These are phyloP conservation scores for Melanargia galathea DNA, from an alignment of 2,888 invertebrate species.

Conservation along the genomic window DNA sequence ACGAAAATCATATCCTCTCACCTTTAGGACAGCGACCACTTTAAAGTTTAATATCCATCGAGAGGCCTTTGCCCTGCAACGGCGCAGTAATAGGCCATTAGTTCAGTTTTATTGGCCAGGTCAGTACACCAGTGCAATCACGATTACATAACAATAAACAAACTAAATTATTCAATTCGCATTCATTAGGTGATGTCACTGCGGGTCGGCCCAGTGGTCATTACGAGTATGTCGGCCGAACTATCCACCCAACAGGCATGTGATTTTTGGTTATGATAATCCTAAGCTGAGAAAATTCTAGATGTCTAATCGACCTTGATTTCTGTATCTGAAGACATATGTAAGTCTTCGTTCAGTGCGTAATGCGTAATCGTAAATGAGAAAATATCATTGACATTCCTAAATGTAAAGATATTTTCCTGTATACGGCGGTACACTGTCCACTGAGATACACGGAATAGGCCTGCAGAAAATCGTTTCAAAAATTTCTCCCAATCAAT, in stretches of 20 bases:
- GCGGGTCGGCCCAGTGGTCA: constrained; percentile 31
- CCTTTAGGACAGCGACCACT: constrained; percentile 9
- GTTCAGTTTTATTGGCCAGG: constrained; percentile 45
- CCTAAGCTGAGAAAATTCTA: too few species aligned
- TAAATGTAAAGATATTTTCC: too few species aligned
- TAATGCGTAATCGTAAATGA: too few species aligned
- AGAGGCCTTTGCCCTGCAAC: constrained; percentile 43
- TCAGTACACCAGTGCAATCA: constrained; percentile 43
- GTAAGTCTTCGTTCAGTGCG: too few species aligned
- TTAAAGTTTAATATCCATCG: neutral
- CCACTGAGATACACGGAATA: too few species aligned
- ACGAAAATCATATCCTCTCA: too few species aligned
- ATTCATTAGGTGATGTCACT: constrained; percentile 44
- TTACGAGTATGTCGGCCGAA: constrained; percentile 17
- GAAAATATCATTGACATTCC: too few species aligned
- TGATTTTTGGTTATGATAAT: neutral
- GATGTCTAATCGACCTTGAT: too few species aligned
- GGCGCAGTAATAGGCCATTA: constrained; percentile 43
- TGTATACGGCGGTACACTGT: too few species aligned
- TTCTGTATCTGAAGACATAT: too few species aligned
- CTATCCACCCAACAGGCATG: neutral
- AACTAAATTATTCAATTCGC: constrained; percentile 45
- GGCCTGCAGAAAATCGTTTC: neutral
- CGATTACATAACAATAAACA: constrained; percentile 46
- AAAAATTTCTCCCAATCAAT: constrained; percentile 15